phyloP scores from a whole-genome alignment of 2,888 invertebrate genomes.

The Agrochola litura region DNA sequence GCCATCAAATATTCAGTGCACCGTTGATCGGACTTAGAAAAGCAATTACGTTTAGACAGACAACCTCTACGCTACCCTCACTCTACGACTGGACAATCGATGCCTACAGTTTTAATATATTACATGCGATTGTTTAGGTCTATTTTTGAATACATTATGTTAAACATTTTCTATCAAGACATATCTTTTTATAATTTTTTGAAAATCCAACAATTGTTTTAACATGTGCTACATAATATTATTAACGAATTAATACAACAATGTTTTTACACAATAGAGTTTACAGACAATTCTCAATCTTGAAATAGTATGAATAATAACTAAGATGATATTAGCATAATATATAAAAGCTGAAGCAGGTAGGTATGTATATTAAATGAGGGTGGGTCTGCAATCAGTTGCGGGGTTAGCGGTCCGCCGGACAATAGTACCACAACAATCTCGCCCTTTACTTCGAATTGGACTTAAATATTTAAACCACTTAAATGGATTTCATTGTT shows the following conservation, averaged over 20 bases:
- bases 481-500: conserved; percentile 90
- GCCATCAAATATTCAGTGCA: conserved; percentile 78
- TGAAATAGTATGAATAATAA: conserved; percentile 9
- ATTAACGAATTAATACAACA: neutral
- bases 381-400: conserved; percentile 87
- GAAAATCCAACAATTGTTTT: neutral
- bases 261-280: neutral
- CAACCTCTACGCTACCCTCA: conserved; percentile 68
- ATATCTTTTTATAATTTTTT: neutral
- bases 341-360: conserved; percentile 76
- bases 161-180: neutral
- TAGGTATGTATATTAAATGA: conserved; percentile 87
- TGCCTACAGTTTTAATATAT: conserved; percentile 53
- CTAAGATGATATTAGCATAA: conserved; percentile 51
- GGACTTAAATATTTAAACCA: conserved; percentile 90
- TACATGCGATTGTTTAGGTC: conserved; percentile 4
- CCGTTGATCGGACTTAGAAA: conserved; percentile 80
- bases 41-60: conserved; percentile 79
- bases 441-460: conserved; percentile 89
- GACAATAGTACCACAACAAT: conserved; percentile 89
- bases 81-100: conserved; percentile 59
- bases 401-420: conserved; percentile 84
- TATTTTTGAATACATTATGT: conserved; percentile 12
- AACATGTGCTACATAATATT: neutral
- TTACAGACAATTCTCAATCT: neutral